A percentile compares a stretch with the other conserved stretches of the same genome.
These are phyloP conservation scores for Papilio polytes DNA, from an alignment of 1,140 invertebrate species.

Conservation along the genomic window DNA sequence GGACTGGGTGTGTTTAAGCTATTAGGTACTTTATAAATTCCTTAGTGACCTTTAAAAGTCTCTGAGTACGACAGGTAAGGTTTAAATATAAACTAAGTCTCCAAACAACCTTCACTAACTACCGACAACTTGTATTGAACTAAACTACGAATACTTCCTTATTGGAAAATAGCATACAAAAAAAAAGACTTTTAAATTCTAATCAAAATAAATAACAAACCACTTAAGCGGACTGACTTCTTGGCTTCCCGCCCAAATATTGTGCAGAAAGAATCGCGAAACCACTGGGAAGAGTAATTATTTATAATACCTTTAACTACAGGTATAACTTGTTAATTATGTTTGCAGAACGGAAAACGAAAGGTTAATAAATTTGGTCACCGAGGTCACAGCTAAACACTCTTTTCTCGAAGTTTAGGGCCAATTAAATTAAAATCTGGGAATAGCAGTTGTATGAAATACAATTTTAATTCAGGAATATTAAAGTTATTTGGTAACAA, in stretches of 20 bases:
- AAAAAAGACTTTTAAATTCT: slow-evolving; percentile 7
- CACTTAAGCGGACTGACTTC: slow-evolving; percentile 10
- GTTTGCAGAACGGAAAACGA: no score
- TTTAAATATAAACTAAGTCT: not conserved
- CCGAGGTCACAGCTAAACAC: no score
- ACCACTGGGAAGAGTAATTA: slow-evolving; percentile 16
- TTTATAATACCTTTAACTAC: not conserved
- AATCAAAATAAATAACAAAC: slow-evolving; percentile 12
- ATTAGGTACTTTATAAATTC: not conserved
- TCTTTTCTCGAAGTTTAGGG: no score
- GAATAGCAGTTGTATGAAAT: no score
- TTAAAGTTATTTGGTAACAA: no score
- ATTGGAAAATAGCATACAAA: slow-evolving; percentile 18
- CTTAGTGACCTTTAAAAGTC: not conserved
- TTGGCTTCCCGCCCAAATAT: not conserved
- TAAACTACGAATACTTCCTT: slow-evolving; percentile 22
- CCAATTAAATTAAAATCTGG: no score
- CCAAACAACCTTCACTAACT: slow-evolving; percentile 8
- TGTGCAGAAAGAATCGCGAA: slow-evolving; percentile 7
- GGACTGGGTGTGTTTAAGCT: no score
- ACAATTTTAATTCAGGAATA: no score
- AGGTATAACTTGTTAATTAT: no score
- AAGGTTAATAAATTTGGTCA: no score
- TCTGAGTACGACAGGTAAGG: no score
- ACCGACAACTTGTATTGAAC: not conserved